Evolutionary conservation across 1,140 invertebrate species (phyloP), one percentile per base, ranked within the genome.

Genomic region (Lepidurus arcticus): DNA sequence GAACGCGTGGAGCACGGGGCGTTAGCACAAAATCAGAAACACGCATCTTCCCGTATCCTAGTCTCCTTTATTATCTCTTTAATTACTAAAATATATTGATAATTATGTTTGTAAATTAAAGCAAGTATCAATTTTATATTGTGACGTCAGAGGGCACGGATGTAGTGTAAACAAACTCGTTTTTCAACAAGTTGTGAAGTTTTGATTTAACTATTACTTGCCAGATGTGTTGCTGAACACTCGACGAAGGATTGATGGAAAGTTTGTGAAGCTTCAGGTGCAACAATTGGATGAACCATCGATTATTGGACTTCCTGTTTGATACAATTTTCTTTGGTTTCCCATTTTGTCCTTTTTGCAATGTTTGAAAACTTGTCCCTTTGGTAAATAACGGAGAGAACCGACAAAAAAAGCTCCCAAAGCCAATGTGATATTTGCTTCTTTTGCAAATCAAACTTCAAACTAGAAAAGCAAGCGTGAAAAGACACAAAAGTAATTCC

Each of bases 361-460:
- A 21, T 65, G 53, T 65, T 65, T 65, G 53, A 65, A 65, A 65
- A 65, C 53, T 65, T 65, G 53, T 65, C 53, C 13, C 53, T 16
- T 65, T 65, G 53, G 13, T 16, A 16, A 21, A 65, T 7, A 16
- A 65, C 7, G 13, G 16, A n/a, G 8, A 65, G 21, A 65, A 65
- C 1, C 1, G 34, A 34, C 3, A 34, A 34, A 34, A n/a, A n/a
- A 65, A 65, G 53, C 53, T 65, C 53, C 47, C 53, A 65, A 65
- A 65, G 53, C 53, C 53, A 65, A n/a, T 65, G 53, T 65, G 53
- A 65, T 65, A 65, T 65, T n/a, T 21, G 53, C 53, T 65, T 65
- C 53, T 65, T 65, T 65, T 21, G 53, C 53, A 65, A 65, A 21
- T 65, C 53, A 6, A 9, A 65, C 8, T 7, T 4, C 53, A 65